Base-by-base conservation (phyloP, 2,888 invertebrate species). In the Cerastis leucographa region DNA sequence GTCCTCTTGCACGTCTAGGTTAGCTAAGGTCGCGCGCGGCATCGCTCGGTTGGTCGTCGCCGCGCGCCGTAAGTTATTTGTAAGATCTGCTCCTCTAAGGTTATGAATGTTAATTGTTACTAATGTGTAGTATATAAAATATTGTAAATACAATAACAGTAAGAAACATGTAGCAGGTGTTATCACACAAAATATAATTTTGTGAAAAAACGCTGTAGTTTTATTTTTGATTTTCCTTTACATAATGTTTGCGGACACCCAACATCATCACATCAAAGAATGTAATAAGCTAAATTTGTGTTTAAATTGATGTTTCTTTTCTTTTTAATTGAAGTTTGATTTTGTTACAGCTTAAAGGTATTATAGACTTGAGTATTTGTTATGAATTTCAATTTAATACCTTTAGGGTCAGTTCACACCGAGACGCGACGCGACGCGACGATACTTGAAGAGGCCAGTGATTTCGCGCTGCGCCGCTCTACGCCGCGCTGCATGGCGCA, bases 121-220 rank as follows among this genome's bases (percentile, higher is more conserved):
- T 97, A 96, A 97, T 96, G 95, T 96, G 95, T 96, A 97, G 96
- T 92, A 95, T 95, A 96, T 95, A 91, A 94, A 94, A 95, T 96
- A 96, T 96, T 96, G 96, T 96, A 96, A 94, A 96, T 97, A 97
- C 89, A 92, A 91, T 95, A 95, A 94, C 93, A 92, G 89, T 96
- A 96, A 95, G 95, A 88, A 92, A 96, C 95, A 93, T 97, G 97
- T 97, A 97, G 97, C 96, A 96, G 96, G 97, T 97, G 97, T 97
- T 97, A 97, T 96, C 92, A 97, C 97, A 96, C 97, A 97, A 97
- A 97, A 97, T 97, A 97, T 97, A 97, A 97, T 97, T 97, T 97
- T 97, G 97, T 97, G 97, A 96, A 96, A 95, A 94, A 93, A 56
- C 1, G 56, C 2, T 84, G 85, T 76, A 59, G 89, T 84, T 83